A percentile compares a stretch with the other conserved stretches of the same genome.
Evolutionary conservation across 2,113 vertebrate species (phyloP).

Genomic region (Dolichotis patagonum): DNA sequence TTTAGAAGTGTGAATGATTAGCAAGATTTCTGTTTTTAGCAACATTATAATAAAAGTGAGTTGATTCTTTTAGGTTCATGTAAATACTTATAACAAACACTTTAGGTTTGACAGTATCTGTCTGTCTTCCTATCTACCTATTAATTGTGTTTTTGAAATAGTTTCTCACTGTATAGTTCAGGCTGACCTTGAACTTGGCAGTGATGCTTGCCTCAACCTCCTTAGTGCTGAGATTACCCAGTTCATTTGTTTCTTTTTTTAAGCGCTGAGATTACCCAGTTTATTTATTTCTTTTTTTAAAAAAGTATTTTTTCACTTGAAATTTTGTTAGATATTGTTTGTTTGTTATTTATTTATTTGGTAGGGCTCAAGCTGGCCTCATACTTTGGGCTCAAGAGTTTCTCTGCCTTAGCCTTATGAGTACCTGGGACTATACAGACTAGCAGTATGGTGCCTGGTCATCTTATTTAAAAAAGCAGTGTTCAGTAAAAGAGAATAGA

Average conservation of each 20-base stretch:
- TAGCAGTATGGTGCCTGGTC: neutral
- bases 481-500: neutral
- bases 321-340: neutral
- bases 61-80: neutral
- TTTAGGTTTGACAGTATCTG: neutral
- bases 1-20: conserved; percentile 4
- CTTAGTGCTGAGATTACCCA: neutral
- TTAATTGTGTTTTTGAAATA: neutral
- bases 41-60: neutral
- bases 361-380: neutral
- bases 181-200: neutral
- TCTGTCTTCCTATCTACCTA: neutral
- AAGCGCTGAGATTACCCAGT: neutral
- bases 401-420: neutral
- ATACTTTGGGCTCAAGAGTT: neutral
- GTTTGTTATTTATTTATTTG: neutral
- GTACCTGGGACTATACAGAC: neutral
- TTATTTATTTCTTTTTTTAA: neutral
- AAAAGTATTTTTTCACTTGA: neutral
- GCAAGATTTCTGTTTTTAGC: neutral
- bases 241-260: neutral
- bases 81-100: neutral
- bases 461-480: neutral
- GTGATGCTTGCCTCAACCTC: neutral
- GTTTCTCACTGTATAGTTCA: neutral